These are phyloP conservation scores for Noctua janthe DNA, from an alignment of 2,888 invertebrate genomes.

Conservation along the genomic window DNA sequence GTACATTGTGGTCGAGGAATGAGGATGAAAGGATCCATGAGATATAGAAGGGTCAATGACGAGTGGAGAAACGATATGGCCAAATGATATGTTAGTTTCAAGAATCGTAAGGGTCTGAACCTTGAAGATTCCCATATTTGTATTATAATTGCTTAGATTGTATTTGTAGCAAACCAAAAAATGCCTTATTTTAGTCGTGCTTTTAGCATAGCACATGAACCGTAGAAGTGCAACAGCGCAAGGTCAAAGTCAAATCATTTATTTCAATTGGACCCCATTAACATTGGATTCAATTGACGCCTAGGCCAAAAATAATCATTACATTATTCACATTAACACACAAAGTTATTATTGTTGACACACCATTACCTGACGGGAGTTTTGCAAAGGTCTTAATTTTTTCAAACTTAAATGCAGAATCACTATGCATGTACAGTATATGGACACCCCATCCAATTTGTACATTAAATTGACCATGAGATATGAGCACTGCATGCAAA, in stretches of 20 bases:
- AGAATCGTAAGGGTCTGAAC: neutral
- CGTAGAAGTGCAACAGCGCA: slow-evolving; percentile 1
- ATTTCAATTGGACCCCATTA: slow-evolving; percentile 16
- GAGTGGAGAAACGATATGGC: neutral
- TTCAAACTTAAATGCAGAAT: neutral
- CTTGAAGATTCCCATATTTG: neutral
- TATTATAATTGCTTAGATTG: neutral
- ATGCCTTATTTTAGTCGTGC: neutral
- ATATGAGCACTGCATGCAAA: slow-evolving; percentile 42
- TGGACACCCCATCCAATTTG: slow-evolving; percentile 41
- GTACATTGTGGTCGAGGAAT: slow-evolving; percentile 11
- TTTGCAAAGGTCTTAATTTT: neutral
- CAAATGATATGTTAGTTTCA: neutral
- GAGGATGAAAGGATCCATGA: neutral
- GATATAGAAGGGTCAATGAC: neutral
- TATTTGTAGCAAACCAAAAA: neutral
- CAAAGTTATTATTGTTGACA: neutral
- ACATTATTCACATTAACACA: neutral
- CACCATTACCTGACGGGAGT: neutral
- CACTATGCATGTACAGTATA: neutral
- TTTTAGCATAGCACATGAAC: neutral
- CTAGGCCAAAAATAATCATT: neutral
- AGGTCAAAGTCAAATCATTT: slow-evolving; percentile 32
- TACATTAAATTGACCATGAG: slow-evolving; percentile 58
- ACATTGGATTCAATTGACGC: slow-evolving; percentile 8